Evolutionary conservation across 2,888 invertebrate genomes (phyloP), one percentile per base, ranked within the genome.

Genomic region (Lycia hirtaria): DNA sequence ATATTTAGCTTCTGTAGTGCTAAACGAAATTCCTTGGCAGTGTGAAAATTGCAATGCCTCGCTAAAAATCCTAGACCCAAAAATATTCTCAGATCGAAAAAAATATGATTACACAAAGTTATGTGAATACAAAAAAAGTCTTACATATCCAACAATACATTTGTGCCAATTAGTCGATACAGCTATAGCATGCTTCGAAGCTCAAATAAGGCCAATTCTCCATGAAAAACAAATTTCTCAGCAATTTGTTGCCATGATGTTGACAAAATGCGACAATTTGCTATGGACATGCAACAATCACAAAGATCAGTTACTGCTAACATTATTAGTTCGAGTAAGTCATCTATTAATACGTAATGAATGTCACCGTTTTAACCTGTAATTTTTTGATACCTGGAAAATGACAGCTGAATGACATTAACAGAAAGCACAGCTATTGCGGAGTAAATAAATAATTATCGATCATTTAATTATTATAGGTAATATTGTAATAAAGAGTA

Each of bases 211-310:
- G 51, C 40, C 50, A 9, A 56, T 44, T 35, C 35, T 56, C 35
- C 51, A 56, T 47, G 47, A 56, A 51, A 47, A 17, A 30, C 22
- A 50, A 44, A 50, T 56, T 56, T 50, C 44, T 45, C 56, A 56
- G 24, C 49, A 49, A 56, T 41, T 43, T 14, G 15, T 56, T 19
- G 49, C 51, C 12, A 50, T 51, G 50, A 56, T 56, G 28, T 45
- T 50, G 37, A 30, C 38, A 51, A 56, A 51, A 45, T 56, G 50
- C 51, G 51, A 56, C 51, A 56, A 38, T 50, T 40, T 56, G 45
- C 28, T 40, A 38, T 56, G 50, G 56, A 38, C 45, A 15, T 56
- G 56, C 45, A n/a, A 44, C 37, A 41, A 52, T 24, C 56, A 57
- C 47, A 51, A 52, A 47, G 56, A 57, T 57, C 47, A 47, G 20